A percentile compares a stretch with the other conserved stretches of the same genome.
phyloP scores from a whole-genome alignment of 2,888 invertebrate species.

The Rhagonycha fulva region DNA sequence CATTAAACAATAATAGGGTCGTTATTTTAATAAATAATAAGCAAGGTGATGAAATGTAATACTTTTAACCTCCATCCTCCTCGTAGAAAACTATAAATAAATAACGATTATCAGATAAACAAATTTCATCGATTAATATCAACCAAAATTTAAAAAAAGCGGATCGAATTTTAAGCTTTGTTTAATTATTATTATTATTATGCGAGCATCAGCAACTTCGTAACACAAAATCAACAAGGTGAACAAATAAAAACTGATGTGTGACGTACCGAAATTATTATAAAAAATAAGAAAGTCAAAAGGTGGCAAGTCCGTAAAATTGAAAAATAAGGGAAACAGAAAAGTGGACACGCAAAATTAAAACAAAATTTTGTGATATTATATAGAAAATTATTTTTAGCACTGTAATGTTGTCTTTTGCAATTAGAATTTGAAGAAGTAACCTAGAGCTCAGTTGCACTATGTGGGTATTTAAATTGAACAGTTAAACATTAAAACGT shows the following conservation, averaged over 20 bases:
- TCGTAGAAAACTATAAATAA: not conserved
- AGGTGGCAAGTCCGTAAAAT: not conserved
- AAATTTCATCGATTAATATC: not conserved
- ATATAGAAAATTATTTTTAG: too few species aligned
- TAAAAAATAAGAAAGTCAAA: not conserved
- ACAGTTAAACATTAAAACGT: not conserved
- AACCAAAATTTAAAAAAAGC: not conserved
- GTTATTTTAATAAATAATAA: not conserved
- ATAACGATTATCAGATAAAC: not conserved
- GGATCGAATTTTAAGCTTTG: not conserved
- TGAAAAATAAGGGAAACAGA: too few species aligned
- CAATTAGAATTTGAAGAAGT: not conserved
- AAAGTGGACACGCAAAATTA: too few species aligned
- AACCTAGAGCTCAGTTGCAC: not conserved
- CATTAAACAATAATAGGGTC: not conserved
- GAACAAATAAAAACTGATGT: not conserved
- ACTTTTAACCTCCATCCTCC: not conserved
- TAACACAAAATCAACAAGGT: not conserved
- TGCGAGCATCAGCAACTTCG: not conserved
- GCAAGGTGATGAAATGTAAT: not conserved
- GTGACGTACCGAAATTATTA: not conserved
- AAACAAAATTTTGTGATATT: too few species aligned
- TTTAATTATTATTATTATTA: not conserved
- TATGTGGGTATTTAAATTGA: not conserved
- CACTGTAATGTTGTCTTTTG: not conserved